A percentile compares a stretch with the other conserved stretches of the same genome.
phyloP scores from a whole-genome alignment of 2,113 vertebrate species.

The Raja brachyura region DNA sequence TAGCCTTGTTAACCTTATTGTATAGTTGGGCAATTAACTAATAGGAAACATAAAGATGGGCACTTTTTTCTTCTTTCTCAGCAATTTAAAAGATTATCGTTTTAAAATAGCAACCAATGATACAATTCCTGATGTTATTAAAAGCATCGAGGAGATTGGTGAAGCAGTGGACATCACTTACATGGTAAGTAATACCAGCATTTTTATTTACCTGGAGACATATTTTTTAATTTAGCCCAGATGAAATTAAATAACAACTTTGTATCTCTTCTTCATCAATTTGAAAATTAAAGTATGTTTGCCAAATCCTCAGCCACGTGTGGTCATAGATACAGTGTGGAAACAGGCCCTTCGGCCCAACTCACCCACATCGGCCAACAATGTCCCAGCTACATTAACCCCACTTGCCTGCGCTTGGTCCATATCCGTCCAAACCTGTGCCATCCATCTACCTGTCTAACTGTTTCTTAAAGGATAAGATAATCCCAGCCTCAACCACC shows the following conservation, averaged over 20 bases:
- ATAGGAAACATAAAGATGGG: neutral
- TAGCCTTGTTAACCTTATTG: neutral
- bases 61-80: slow-evolving; percentile 41
- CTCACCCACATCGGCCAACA: no score
- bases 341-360: no score
- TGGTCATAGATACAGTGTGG: no score
- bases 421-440: no score
- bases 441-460: no score
- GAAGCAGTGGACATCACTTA: slow-evolving; percentile 79
- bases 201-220: neutral
- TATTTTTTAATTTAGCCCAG: neutral
- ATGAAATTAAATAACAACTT: neutral
- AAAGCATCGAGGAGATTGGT: slow-evolving; percentile 70
- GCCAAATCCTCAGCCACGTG: neutral
- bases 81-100: slow-evolving; percentile 60
- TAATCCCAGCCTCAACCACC: no score
- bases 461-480: no score
- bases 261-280: neutral
- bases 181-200: slow-evolving; percentile 62
- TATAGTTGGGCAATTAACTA: neutral
- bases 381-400: no score
- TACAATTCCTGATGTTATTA: slow-evolving; percentile 59
- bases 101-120: slow-evolving; percentile 72
- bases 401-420: no score
- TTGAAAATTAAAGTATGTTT: neutral